phyloP scores from a whole-genome alignment of 1,140 invertebrate species.

The Acromyrmex charruanus region DNA sequence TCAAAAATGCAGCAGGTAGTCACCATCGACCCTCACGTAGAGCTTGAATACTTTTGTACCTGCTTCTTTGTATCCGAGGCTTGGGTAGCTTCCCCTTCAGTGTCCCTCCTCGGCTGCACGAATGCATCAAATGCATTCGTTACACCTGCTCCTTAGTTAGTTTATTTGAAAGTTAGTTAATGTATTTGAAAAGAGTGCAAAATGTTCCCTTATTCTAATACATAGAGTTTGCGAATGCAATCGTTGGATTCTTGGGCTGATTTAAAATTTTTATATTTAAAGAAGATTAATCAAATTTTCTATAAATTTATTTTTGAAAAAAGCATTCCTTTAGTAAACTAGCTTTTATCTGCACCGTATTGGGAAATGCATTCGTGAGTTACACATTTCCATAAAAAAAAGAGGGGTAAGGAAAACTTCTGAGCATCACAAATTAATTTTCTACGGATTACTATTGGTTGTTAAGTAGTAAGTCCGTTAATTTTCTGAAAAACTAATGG shows the following conservation, averaged over 20 bases:
- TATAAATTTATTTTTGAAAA: not conserved
- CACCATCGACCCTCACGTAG: conserved; percentile 36
- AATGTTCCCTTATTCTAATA: not conserved
- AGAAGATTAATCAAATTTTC: not conserved
- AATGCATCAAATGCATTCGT: conserved; percentile 12
- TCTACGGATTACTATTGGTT: too few relatives aligned
- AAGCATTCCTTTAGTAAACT: not conserved
- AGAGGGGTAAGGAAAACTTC: too few relatives aligned
- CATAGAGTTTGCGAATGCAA: not conserved
- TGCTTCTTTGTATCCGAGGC: conserved; percentile 51
- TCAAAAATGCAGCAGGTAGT: conserved; percentile 58
- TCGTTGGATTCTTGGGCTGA: not conserved
- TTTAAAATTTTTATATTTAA: not conserved
- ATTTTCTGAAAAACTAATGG: too few relatives aligned
- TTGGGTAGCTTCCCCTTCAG: conserved; percentile 33
- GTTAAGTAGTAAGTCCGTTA: too few relatives aligned
- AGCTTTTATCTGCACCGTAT: conserved; percentile 73
- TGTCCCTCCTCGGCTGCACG: not conserved
- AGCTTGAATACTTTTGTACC: conserved; percentile 42
- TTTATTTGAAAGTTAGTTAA: not conserved
- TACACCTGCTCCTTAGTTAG: conserved; percentile 41
- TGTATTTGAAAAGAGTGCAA: not conserved
- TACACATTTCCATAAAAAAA: too few relatives aligned
- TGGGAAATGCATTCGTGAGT: conserved; percentile 72
- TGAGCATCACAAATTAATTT: too few relatives aligned